phyloP scores from a whole-genome alignment of 2,888 invertebrate species.

The Leptinotarsa tumamoca region DNA sequence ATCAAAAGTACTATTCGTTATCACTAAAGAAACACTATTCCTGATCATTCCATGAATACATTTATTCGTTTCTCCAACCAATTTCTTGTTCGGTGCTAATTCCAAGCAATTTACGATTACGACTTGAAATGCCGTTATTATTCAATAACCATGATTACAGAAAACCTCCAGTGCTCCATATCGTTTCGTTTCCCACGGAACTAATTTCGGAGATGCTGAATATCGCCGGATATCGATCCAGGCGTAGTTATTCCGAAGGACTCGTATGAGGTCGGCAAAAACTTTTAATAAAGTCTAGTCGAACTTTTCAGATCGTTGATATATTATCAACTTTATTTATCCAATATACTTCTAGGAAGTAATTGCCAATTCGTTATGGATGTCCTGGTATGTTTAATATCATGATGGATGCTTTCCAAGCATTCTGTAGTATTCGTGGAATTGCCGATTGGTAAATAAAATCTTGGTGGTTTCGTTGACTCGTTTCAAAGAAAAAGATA shows the following conservation, averaged over 20 bases:
- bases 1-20: no score
- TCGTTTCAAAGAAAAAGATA: not conserved
- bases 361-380: conserved; percentile 1
- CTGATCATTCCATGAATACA: no score
- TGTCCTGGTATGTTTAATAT: conserved; percentile 4
- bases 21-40: no score
- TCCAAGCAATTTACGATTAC: not conserved
- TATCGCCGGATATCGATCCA: conserved; percentile 8
- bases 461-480: not conserved
- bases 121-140: not conserved
- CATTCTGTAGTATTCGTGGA: not conserved
- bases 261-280: conserved; percentile 8
- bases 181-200: not conserved
- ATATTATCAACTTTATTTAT: conserved; percentile 12
- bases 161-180: not conserved
- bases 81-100: no score
- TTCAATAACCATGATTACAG: not conserved
- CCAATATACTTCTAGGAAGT: conserved; percentile 5
- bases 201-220: conserved; percentile 6
- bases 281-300: conserved; percentile 19
- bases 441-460: not conserved
- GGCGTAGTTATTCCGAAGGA: conserved; percentile 2
- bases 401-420: not conserved
- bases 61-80: no score
- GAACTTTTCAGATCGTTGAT: conserved; percentile 5